Evolutionary conservation across 2,113 vertebrate species (phyloP).

Genomic region (Orycteropus afer): DNA sequence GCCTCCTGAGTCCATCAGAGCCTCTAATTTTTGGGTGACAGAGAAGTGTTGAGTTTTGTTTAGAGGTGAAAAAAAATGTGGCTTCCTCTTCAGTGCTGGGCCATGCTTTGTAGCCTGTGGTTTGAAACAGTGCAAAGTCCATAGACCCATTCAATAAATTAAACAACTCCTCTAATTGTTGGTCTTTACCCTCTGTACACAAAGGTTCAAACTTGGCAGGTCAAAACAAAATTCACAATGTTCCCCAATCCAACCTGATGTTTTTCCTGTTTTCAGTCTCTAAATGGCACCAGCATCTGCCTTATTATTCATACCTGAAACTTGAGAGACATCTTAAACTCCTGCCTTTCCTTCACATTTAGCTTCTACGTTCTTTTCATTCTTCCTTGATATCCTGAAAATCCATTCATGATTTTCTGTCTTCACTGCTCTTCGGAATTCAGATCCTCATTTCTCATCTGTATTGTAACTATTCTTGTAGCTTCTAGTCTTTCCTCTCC

Average conservation of each 20-base stretch:
- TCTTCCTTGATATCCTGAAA: neutral
- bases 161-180: neutral
- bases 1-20: neutral
- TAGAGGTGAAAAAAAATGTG: neutral
- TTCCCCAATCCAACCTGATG: neutral
- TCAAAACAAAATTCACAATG: neutral
- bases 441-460: slow-evolving; percentile 1
- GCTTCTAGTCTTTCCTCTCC: neutral
- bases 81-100: neutral
- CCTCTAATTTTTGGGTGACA: neutral
- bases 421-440: neutral
- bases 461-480: neutral
- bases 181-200: neutral
- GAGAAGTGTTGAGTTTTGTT: neutral
- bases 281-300: neutral
- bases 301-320: neutral
- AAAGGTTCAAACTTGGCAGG: neutral
- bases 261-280: neutral
- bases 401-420: slow-evolving; percentile 3
- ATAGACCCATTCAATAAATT: neutral
- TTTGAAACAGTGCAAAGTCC: neutral
- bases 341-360: neutral
- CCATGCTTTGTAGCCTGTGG: neutral
- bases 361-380: neutral
- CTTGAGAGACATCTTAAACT: neutral